phyloP scores from a whole-genome alignment of 2,113 vertebrate species.

The Climacteris rufus region DNA sequence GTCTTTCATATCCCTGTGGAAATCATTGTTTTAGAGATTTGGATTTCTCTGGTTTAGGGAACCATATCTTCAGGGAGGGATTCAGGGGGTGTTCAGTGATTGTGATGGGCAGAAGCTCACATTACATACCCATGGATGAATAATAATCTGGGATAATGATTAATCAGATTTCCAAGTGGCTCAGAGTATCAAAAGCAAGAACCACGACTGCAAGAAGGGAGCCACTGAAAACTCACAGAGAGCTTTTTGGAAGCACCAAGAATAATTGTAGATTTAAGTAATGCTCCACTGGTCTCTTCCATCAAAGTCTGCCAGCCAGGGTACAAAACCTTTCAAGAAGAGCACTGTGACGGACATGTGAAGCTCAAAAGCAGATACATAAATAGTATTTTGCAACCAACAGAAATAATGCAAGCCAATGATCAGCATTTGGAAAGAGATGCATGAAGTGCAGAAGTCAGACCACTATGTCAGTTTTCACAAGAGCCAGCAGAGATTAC shows the following conservation, averaged over 20 bases:
- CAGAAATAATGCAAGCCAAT: background rate
- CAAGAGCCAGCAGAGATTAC: background rate
- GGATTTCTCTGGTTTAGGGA: background rate
- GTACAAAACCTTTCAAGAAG: background rate
- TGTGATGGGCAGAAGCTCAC: background rate
- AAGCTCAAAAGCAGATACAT: background rate
- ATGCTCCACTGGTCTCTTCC: background rate
- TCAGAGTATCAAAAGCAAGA: background rate
- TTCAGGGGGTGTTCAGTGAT: background rate
- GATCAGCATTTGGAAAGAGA: background rate
- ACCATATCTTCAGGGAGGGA: background rate
- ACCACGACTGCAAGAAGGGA: background rate
- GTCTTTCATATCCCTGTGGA: background rate
- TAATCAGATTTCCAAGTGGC: background rate
- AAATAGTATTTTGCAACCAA: background rate
- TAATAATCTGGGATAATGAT: background rate
- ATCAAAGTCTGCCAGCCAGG: background rate
- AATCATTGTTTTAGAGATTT: background rate
- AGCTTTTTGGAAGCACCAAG: background rate
- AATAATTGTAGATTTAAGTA: background rate
- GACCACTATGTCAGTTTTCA: background rate
- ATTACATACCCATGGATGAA: background rate
- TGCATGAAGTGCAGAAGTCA: background rate
- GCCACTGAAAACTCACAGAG: background rate
- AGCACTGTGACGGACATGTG: background rate